Conservation (phyloP, 2,797 vertebrate species). For the Gambusia yucatana region DNA sequence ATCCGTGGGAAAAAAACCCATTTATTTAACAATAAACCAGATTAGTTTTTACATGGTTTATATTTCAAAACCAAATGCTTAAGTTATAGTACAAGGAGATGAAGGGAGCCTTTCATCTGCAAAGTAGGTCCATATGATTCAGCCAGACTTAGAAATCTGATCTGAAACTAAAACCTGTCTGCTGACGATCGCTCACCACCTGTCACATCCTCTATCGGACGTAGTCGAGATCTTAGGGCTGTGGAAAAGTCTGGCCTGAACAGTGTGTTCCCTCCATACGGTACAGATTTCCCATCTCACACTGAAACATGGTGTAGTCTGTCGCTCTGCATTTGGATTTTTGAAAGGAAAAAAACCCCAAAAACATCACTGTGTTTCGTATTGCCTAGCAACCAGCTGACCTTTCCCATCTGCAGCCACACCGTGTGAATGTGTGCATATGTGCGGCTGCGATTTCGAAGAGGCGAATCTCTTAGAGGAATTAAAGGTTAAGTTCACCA, state of each 20-base stretch:
- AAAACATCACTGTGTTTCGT: conserved; percentile 41
- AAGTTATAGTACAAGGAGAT: neutral
- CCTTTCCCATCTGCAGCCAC: conserved; percentile 55
- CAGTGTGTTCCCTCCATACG: conserved; percentile 5
- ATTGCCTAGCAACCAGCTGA: conserved; percentile 78
- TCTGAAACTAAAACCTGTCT: neutral
- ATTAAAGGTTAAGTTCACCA: neutral
- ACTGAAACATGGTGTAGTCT: conserved; percentile 18
- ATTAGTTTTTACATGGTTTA: neutral
- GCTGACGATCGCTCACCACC: neutral
- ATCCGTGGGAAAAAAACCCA: neutral
- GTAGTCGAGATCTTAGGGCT: conserved; percentile 17
- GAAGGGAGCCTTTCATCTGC: neutral
- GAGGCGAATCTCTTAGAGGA: conserved; percentile 32
- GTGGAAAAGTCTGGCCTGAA: conserved; percentile 18
- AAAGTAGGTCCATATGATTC: neutral
- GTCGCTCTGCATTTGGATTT: conserved; percentile 28
- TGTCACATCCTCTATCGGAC: conserved; percentile 25
- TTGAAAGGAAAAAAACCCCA: neutral
- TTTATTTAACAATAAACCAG: neutral
- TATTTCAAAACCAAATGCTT: neutral
- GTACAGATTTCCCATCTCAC: conserved; percentile 19
- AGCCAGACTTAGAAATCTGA: neutral
- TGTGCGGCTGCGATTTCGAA: neutral
- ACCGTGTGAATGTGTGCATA: neutral